Base-by-base conservation (phyloP, 37 sponge, comb jelly and placozoan genomes). In the Amphimedon queenslandica region DNA sequence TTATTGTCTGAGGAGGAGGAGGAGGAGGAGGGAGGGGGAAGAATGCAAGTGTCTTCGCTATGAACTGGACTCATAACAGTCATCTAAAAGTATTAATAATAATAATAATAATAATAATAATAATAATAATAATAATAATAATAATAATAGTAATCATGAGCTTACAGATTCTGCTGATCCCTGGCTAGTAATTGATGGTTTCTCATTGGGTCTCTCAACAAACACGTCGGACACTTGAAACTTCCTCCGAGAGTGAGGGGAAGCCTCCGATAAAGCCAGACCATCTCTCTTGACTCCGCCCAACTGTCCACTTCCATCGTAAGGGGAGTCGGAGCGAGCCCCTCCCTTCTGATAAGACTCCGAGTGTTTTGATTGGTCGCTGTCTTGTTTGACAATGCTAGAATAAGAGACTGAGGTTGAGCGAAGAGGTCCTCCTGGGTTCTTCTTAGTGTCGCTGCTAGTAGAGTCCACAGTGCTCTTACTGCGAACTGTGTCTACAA, bases 401-500 rank as follows among this genome's bases (percentile, higher is more conserved):
- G 53, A 13, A 47, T 47, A 8, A 47, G 53, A 13, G 13, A 13
- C 53, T 47, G 53, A 47, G 8, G 53, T 18, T 13, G 13, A 18
- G 53, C 53, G 53, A 18, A 47, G 13, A 18, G 13, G 13, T 18
- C 53, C 53, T 18, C 13, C 13, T 47, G 53, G 53, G 8, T 47
- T 13, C 8, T 8, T 8, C 13, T 47, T 47, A 23, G 70, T 41
- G 6, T 25, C 8, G 21, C 25, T 33, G 25, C 8, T 20, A 34
- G 25, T 69, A 20, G 70, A 69, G 16, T 69, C 70, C 33, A 32
- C 42, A 42, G 63, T 34, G 63, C 29, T 64, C 31, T 4, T 4
- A 27, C 53, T 47, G 8, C 13, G 53, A 47, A 47, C 53, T 47
- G 13, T 8, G 13, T 47, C 53, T 18, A 83, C 57, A 10, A 84